These are phyloP conservation scores for Embiotoca jacksoni DNA, from an alignment of 2,113 vertebrate genomes.

Conservation along the genomic window DNA sequence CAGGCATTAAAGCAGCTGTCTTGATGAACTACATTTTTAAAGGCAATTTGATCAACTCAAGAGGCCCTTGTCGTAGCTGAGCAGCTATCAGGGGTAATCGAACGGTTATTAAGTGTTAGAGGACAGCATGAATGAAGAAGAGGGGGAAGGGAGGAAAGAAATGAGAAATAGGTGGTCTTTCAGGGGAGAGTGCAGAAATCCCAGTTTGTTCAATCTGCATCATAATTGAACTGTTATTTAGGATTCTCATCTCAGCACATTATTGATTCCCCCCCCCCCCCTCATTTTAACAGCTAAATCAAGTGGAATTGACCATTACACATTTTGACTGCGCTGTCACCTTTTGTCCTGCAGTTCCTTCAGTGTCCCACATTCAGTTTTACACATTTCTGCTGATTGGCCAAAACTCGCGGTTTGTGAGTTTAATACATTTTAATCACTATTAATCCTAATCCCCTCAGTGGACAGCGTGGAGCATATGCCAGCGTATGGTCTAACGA, in stretches of 20 bases:
- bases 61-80: conserved; percentile 62
- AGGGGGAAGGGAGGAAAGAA: background rate
- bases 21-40: conserved; percentile 63
- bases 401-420: conserved; percentile 50
- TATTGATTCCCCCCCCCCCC: conserved; percentile 69
- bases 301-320: conserved; percentile 68
- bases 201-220: conserved; percentile 62
- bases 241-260: conserved; percentile 68
- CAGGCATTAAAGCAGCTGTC: conserved; percentile 26
- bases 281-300: conserved; percentile 57
- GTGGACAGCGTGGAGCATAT: conserved; percentile 58
- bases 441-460: conserved; percentile 78
- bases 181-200: conserved; percentile 32
- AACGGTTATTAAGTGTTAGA: conserved; percentile 46
- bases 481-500: conserved; percentile 75
- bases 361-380: conserved; percentile 55
- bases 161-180: conserved; percentile 34
- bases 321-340: conserved; percentile 33
- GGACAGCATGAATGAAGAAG: conserved; percentile 23
- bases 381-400: conserved; percentile 63
- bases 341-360: conserved; percentile 64
- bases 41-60: conserved; percentile 61
- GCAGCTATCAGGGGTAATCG: conserved; percentile 59
- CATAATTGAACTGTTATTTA: conserved; percentile 70
- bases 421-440: conserved; percentile 77